phyloP scores from a whole-genome alignment of 2,888 invertebrate genomes.

The Junonia oenone region DNA sequence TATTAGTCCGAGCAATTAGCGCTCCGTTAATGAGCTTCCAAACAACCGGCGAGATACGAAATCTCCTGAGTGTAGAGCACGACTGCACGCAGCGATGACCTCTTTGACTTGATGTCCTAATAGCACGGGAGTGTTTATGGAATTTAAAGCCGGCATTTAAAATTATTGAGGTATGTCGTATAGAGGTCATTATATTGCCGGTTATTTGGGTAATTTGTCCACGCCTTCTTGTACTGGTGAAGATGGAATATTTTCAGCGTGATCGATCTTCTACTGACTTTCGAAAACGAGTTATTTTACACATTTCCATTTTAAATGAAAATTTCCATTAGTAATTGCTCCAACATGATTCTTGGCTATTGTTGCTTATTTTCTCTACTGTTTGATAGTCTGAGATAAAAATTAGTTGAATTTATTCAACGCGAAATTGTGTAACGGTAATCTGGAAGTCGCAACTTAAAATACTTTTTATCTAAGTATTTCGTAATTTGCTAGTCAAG shows the following conservation, averaged over 20 bases:
- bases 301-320: constrained; percentile 6
- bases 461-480: too few relatives aligned
- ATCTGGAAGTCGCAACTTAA: neutral
- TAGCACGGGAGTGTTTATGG: constrained; percentile 48
- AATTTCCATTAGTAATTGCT: constrained; percentile 14
- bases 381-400: neutral
- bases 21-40: constrained; percentile 67
- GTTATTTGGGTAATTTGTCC: neutral
- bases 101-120: constrained; percentile 50
- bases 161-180: neutral
- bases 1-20: constrained; percentile 73
- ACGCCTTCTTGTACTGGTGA: neutral
- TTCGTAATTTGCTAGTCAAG: neutral
- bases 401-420: neutral
- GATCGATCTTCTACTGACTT: neutral
- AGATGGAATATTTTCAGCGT: neutral
- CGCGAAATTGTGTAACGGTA: neutral
- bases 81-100: constrained; percentile 36
- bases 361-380: constrained; percentile 36
- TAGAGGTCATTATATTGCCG: neutral
- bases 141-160: constrained; percentile 39
- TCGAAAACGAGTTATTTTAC: constrained; percentile 9
- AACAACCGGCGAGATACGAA: constrained; percentile 51
- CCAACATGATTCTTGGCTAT: constrained; percentile 31
- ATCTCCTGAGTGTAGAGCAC: constrained; percentile 31